Conservation (phyloP, 2,797 vertebrate genomes). For the Semotilus atromaculatus region DNA sequence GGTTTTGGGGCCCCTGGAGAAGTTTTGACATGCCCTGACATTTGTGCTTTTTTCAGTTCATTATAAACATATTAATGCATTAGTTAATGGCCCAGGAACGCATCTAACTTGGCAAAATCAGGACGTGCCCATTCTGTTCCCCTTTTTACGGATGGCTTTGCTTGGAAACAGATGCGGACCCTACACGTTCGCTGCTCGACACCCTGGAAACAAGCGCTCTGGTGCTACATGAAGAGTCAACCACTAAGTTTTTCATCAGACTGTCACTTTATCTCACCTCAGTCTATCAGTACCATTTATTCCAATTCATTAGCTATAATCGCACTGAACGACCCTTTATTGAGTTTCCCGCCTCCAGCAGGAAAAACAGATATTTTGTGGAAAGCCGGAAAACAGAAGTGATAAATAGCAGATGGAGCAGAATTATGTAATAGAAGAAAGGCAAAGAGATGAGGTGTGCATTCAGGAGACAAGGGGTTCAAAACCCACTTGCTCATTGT, state of each 20-base stretch:
- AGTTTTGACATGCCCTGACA: too few species aligned
- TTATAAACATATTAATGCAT: too few species aligned
- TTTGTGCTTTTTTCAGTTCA: too few species aligned
- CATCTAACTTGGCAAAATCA: not conserved
- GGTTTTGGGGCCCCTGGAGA: too few species aligned
- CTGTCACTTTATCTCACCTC: constrained; percentile 27
- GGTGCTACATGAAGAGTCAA: not conserved
- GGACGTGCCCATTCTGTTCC: not conserved
- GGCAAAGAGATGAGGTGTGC: constrained; percentile 17
- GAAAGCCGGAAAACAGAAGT: constrained; percentile 22
- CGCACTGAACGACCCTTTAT: constrained; percentile 17
- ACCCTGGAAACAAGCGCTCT: constrained; percentile 7
- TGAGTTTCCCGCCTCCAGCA: constrained; percentile 21
- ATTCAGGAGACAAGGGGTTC: constrained; percentile 35
- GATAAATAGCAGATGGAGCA: constrained; percentile 59
- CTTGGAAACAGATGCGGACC: constrained; percentile 1
- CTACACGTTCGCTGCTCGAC: not conserved
- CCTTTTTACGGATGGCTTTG: not conserved
- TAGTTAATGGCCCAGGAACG: not conserved
- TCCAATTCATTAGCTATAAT: constrained; percentile 43
- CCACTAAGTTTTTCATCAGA: constrained; percentile 25
- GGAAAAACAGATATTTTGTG: constrained; percentile 35
- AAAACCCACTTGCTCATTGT: constrained; percentile 44
- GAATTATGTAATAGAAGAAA: constrained; percentile 57
- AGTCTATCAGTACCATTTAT: constrained; percentile 28